A percentile compares a stretch with the other conserved stretches of the same genome.
phyloP scores from a whole-genome alignment of 2,888 invertebrate species.

The Drosophila kanekoi region DNA sequence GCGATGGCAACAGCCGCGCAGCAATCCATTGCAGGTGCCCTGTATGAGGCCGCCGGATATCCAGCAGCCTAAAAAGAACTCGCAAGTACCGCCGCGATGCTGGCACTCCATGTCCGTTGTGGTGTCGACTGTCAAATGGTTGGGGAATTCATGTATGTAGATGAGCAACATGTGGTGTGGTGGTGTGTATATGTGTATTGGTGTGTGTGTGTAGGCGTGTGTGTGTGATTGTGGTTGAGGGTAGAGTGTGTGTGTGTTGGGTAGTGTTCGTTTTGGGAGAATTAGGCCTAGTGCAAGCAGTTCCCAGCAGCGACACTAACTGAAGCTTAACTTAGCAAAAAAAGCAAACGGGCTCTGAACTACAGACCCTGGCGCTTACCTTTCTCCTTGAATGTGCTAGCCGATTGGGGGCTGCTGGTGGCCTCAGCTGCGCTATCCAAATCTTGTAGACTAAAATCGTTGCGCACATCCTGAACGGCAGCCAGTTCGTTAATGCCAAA shows the following conservation, averaged over 20 bases:
- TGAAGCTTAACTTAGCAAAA: slow-evolving; percentile 56
- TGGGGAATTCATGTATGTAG: slow-evolving; percentile 40
- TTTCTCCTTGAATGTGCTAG: slow-evolving; percentile 87
- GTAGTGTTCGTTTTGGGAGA: slow-evolving; percentile 28
- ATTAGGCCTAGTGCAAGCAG: slow-evolving; percentile 76
- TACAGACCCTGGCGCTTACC: slow-evolving; percentile 86
- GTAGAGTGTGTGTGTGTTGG: slow-evolving; percentile 18
- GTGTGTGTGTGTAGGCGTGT: slow-evolving; percentile 16
- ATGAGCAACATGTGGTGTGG: slow-evolving; percentile 37
- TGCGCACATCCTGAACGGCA: slow-evolving; percentile 86
- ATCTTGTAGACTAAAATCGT: slow-evolving; percentile 88
- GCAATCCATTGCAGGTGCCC: slow-evolving; percentile 92
- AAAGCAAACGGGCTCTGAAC: background rate
- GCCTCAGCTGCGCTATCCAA: slow-evolving; percentile 83
- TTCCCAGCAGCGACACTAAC: slow-evolving; percentile 71
- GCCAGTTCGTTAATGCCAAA: slow-evolving; percentile 87
- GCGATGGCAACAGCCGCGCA: slow-evolving; percentile 95
- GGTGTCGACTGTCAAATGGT: slow-evolving; percentile 82
- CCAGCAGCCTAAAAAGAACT: slow-evolving; percentile 97
- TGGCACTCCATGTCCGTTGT: slow-evolving; percentile 85
- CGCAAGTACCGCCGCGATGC: slow-evolving; percentile 91
- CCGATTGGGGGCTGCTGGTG: slow-evolving; percentile 84
- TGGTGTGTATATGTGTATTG: slow-evolving; percentile 20
- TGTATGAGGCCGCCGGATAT: slow-evolving; percentile 94
- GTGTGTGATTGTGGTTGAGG: slow-evolving; percentile 21